phyloP scores from a whole-genome alignment of 2,113 vertebrate species.

The Haplotaxodon microlepis region DNA sequence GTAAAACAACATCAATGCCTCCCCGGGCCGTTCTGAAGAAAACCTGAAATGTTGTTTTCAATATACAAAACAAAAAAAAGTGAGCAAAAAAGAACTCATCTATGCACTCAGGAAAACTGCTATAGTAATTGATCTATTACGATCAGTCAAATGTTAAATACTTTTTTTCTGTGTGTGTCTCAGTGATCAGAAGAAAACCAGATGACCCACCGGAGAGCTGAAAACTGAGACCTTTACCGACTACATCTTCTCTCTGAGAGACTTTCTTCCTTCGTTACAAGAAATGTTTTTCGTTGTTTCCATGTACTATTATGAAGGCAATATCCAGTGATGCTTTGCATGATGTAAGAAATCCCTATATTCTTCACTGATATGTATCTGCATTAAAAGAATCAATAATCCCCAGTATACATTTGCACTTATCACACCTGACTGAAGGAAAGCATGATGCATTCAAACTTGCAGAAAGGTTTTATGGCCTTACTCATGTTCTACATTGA shows the following conservation, averaged over 20 bases:
- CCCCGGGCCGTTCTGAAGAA: rapidly evolving
- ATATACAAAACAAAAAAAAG: not conserved
- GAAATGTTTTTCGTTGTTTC: not conserved
- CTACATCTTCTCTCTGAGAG: not conserved
- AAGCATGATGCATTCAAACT: not conserved
- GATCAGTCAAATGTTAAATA: rapidly evolving
- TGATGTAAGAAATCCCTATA: not conserved
- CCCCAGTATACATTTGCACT: not conserved
- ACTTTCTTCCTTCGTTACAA: rapidly evolving
- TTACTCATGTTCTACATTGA: not conserved
- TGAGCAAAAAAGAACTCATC: not conserved
- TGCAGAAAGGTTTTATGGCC: not conserved
- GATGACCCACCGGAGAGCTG: not conserved
- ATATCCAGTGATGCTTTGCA: not conserved
- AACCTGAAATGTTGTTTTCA: not conserved
- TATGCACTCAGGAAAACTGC: not conserved
- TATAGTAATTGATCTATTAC: not conserved
- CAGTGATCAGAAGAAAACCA: not conserved
- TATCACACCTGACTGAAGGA: not conserved
- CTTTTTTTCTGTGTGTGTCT: not conserved
- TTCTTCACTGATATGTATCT: not conserved
- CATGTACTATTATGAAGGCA: not conserved
- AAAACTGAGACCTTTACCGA: not conserved
- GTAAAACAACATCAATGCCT: not conserved
- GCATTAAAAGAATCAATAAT: not conserved